Evolutionary conservation across 1,140 invertebrate genomes (phyloP).

Genomic region (Drosophila simulans): DNA sequence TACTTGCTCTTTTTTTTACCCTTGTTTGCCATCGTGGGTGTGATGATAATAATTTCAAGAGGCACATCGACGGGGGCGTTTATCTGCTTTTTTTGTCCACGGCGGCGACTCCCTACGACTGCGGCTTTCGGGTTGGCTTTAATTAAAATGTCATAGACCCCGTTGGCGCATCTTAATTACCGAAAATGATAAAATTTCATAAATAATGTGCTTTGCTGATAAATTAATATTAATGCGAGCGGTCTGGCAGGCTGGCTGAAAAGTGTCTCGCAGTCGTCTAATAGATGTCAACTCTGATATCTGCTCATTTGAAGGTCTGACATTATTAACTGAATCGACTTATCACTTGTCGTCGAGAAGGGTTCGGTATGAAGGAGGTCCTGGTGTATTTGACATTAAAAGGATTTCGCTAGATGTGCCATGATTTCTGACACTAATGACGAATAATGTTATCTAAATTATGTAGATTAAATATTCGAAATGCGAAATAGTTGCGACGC

Average conservation of each 20-base stretch:
- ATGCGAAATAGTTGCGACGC: conserved; percentile 48
- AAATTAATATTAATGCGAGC: conserved; percentile 77
- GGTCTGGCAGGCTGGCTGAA: conserved; percentile 15
- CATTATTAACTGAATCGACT: conserved; percentile 67
- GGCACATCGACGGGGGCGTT: conserved; percentile 31
- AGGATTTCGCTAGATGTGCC: conserved; percentile 43
- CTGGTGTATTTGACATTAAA: conserved; percentile 52
- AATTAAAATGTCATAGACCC: conserved; percentile 70
- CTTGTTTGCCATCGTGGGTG: conserved; percentile 25
- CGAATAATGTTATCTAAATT: conserved; percentile 52
- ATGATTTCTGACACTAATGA: conserved; percentile 73
- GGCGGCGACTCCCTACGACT: conserved; percentile 11
- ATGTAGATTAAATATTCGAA: conserved; percentile 59
- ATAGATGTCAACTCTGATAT: conserved; percentile 44
- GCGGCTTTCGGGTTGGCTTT: conserved; percentile 39
- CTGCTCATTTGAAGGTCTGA: conserved; percentile 39
- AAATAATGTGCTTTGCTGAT: conserved; percentile 44
- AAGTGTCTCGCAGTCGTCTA: conserved; percentile 53
- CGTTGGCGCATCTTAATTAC: conserved; percentile 52
- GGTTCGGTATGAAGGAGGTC: not conserved
- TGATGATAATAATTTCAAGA: conserved; percentile 61
- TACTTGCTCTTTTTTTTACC: conserved; percentile 14
- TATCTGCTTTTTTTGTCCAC: conserved; percentile 21
- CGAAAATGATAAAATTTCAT: conserved; percentile 52
- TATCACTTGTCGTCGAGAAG: conserved; percentile 12